These are phyloP conservation scores for Vollenhovia emeryi DNA, from an alignment of 1,140 invertebrate species.

Conservation along the genomic window DNA sequence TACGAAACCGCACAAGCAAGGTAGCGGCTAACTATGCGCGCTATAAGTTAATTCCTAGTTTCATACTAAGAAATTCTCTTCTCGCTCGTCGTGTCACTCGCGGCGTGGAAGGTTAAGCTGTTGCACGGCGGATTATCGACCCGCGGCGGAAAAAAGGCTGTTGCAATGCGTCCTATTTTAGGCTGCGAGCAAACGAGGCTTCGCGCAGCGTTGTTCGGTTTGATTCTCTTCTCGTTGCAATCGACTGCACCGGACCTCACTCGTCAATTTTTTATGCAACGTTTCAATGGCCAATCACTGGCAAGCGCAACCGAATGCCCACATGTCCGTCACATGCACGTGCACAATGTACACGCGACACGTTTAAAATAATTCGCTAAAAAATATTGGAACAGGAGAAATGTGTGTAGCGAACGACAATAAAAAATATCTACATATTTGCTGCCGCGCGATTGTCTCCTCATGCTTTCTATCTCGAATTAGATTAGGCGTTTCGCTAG, in stretches of 20 bases:
- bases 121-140: slow-evolving; percentile 66
- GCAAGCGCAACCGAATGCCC: slow-evolving; percentile 6
- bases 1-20: slow-evolving; percentile 24
- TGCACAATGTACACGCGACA: not conserved
- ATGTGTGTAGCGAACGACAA: not conserved
- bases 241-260: not conserved
- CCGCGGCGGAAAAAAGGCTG: slow-evolving; percentile 58
- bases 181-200: slow-evolving; percentile 51
- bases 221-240: slow-evolving; percentile 32
- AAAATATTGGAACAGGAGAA: not conserved
- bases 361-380: slow-evolving; percentile 17
- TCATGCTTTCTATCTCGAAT: not conserved
- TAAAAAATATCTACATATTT: not conserved
- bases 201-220: slow-evolving; percentile 40
- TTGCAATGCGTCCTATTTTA: slow-evolving; percentile 58
- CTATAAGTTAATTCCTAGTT: slow-evolving; percentile 46
- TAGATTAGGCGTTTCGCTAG: not conserved
- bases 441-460: not conserved
- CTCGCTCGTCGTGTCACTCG: slow-evolving; percentile 28
- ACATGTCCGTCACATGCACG: not conserved
- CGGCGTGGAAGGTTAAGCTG: slow-evolving; percentile 49
- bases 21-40: slow-evolving; percentile 1
- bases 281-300: slow-evolving; percentile 47
- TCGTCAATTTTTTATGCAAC: slow-evolving; percentile 46
- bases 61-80: slow-evolving; percentile 50